Percentiles rank a stretch among this genome's conserved stretches.
phyloP scores from a whole-genome alignment of 64 coral and sea anemone genomes.

The Trachythela sp. region DNA sequence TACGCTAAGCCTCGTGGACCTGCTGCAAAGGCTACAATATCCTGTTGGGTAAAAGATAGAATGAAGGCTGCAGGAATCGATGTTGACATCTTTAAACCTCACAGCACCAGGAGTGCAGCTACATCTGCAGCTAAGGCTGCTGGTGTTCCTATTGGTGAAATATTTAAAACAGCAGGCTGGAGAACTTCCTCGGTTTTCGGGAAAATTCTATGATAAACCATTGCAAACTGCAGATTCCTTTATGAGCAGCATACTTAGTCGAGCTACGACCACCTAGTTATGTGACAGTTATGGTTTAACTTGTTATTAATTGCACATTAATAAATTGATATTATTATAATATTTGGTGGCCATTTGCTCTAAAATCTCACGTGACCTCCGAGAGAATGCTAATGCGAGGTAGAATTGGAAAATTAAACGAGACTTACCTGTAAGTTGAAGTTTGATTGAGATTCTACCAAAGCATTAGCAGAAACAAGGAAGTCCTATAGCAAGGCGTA shows the following conservation, averaged over 20 bases:
- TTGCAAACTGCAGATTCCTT: not conserved
- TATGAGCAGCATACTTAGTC: constrained; percentile 9
- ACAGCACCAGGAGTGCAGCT: constrained; percentile 45
- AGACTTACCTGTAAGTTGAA: constrained; percentile 45
- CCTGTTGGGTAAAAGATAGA: constrained; percentile 45
- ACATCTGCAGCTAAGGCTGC: constrained; percentile 45
- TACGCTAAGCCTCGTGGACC: constrained; percentile 52
- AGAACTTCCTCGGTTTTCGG: constrained; percentile 51
- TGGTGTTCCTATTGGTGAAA: constrained; percentile 47
- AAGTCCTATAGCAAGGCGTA: too few species aligned
- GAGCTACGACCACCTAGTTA: not conserved
- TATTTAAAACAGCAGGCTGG: constrained; percentile 49
- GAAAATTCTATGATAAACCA: constrained; percentile 49
- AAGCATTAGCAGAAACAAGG: constrained; percentile 61
- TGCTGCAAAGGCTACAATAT: constrained; percentile 53
- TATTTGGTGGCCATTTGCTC: constrained; percentile 30
- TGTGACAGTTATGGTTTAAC: not conserved
- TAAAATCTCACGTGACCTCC: constrained; percentile 50
- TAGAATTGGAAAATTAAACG: constrained; percentile 44
- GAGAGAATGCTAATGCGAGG: constrained; percentile 58
- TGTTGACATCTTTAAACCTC: constrained; percentile 45
- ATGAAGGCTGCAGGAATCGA: constrained; percentile 46
- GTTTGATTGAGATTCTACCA: constrained; percentile 68
- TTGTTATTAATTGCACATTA: not conserved
- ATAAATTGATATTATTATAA: not conserved